Percentiles rank a stretch among this genome's conserved stretches.
phyloP scores from a whole-genome alignment of 2,888 invertebrate species.

The Dermolepida albohirtum region DNA sequence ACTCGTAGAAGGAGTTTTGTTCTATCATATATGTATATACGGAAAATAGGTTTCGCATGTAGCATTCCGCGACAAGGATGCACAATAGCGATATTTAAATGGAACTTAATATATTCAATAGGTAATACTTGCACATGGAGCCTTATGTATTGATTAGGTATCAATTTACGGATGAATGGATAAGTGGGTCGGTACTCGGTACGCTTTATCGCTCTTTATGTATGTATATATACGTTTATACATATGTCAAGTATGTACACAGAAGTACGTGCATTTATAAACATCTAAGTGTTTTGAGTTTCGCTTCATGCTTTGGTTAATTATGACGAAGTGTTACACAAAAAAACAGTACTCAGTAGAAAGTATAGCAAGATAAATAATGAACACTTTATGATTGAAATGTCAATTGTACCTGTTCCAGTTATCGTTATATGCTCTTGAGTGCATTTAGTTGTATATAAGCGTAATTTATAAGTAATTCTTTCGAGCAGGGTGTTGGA shows the following conservation, averaged over 20 bases:
- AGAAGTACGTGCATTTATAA: constrained; percentile 1
- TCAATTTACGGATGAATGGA: constrained; percentile 38
- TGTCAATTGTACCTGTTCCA: no score
- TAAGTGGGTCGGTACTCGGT: constrained; percentile 40
- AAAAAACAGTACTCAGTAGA: no score
- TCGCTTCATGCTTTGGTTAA: no score
- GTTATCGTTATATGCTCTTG: no score
- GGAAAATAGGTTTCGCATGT: background rate
- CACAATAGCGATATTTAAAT: constrained; percentile 38
- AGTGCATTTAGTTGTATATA: no score
- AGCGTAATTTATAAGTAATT: no score
- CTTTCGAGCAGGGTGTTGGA: no score
- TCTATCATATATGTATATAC: background rate
- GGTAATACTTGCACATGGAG: constrained; percentile 33
- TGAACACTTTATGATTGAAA: no score
- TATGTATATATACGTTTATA: constrained; percentile 15
- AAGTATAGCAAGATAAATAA: no score
- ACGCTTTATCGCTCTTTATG: constrained; percentile 38
- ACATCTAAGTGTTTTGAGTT: no score
- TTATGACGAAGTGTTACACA: no score
- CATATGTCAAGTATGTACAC: background rate
- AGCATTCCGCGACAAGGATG: constrained; percentile 23
- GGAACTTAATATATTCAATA: constrained; percentile 32
- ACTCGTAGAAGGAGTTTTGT: constrained; percentile 8
- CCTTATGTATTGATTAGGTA: constrained; percentile 41